Base-by-base conservation (phyloP, 2,797 vertebrate species). In the Acanthopagrus latus region DNA sequence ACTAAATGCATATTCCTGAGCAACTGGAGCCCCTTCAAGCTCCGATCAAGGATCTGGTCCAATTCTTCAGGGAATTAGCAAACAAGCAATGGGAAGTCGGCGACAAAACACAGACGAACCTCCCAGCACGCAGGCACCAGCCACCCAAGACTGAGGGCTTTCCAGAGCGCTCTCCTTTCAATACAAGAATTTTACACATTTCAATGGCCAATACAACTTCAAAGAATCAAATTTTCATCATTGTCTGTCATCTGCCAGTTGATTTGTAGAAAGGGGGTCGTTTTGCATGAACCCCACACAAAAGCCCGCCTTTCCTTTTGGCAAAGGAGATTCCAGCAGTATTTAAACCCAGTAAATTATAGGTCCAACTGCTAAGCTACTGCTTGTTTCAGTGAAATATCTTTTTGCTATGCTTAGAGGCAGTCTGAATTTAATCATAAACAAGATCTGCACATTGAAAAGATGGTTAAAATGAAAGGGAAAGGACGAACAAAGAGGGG, bases 151-250 rank as follows among this genome's bases (percentile, higher is more conserved):
- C 93, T 96, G 89, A 84, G 93, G 96, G 94, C 93, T 95, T 95
- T 95, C 94, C 96, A 95, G 94, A 95, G 92, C 12, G 85, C 94
- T 96, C 94, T 93, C 95, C 94, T 97, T 98, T 98, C 97, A 98
- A 95, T 96, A 90, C 93, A 95, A 96, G 95, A 97, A 96, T 97
- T 97, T 97, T 97, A 98, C 97, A 98, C 97, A 95, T 98, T 97
- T 99, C 97, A 99, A 97, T 97, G 95, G 96, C 96, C 95, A 96
- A 97, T 98, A 97, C 95, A 95, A 98, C 97, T 98, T 99, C 97
- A 98, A 98, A 98, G 97, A 97, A 97, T 97, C 96, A 97, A 97
- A 97, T 97, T 98, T 97, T 97, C 96, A 97, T 97, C 96, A 97
- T 97, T 97, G 97, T 97, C 96, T 93, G 86, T 97, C 96, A 97